Evolutionary conservation across 2,797 vertebrate genomes (phyloP), one percentile per base, ranked within the genome.

Genomic region (Eospalax fontanierii): DNA sequence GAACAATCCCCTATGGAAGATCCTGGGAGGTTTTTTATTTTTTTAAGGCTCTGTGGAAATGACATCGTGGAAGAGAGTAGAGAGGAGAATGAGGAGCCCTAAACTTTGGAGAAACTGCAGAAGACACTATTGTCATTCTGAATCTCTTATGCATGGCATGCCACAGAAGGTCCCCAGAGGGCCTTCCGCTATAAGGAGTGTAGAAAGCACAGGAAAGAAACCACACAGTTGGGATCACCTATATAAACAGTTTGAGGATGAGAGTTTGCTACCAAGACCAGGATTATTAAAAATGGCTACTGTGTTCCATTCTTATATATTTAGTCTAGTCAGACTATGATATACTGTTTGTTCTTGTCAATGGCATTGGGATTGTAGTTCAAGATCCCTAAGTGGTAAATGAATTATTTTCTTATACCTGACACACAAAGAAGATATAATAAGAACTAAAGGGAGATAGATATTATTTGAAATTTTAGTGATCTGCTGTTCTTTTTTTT

Each of bases 41-140:
- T 97, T 97, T 96, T 78, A 87, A 90, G 80, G 16, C 8, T 93
- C 33, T 84, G 0, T 57, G n/a, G 70, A 94, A 94, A 89, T 88
- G 87, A 74, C 89, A 7, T 6, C 87, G 5, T 87, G 89, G 84
- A 76, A 88, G 65, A 97, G 22, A 73, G 22, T 80, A 79, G 43
- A 38, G 71, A 83, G 33, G 61, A 30, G 40, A 89, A 83, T 30
- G 19, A 76, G 65, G 74, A 30, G 6, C 63, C 30, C 24, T 21
- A 4, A 85, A 80, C 38, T 38, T 50, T 88, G 11, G 59, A 65
- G 46, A 94, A 1, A 40, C 59, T 46, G 38, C 66, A 93, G 40
- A 50, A 63, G 92, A 57, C 22, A 35, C 80, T 73, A 83, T 80
- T 97, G 75, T 54, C 26, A 28, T 63, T 21, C 76, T 73, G 75